Evolutionary conservation across 30 jellyfish, hydroid and myxozoan genomes (phyloP), one percentile per base, ranked within the genome.

Genomic region (Aurelia sp.): DNA sequence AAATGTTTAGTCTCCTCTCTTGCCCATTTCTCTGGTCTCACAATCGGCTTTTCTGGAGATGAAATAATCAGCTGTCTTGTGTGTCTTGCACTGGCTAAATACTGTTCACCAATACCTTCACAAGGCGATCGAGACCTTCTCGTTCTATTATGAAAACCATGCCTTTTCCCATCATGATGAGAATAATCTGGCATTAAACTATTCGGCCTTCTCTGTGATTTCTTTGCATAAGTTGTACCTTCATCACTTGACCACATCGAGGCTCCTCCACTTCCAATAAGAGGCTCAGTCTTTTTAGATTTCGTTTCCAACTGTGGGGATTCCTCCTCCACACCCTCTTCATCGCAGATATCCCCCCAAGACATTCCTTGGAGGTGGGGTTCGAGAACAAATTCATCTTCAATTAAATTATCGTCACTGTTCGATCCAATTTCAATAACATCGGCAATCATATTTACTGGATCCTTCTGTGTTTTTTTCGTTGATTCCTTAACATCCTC

Each of bases 51-150:
- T 38, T 84, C 93, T 1, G 93, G 93, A 52, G 93, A 84, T 1
- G 93, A 84, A 63, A 84, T 84, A 20, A 84, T 84, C 30, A 84
- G 72, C 58, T 84, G 93, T 41, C 93, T 40, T 2, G 93, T 81
- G 8, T 84, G 93, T 33, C 85, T 38, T 5, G 93, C 93, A 66
- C 52, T 72, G 31, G 93, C 93, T 84, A 84, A 84, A 73, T 84
- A 86, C 30, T 84, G 93, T 24, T 84, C 82, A 21, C 93, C 85
- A 17, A 84, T 84, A 5, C 93, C 93, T 62, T 84, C 93, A 84
- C 93, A 84, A 20, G 93, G 93, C 2, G 89, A 78, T 7, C 89
- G 89, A 12, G 89, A 38, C 52, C 89, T n/a, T 44, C 88, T 77
- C 40, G 21, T 35, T 64, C 89, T 78, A 64, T 58, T 63, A 20